phyloP scores from a whole-genome alignment of 2,888 invertebrate genomes.

The Microchrysa polita region DNA sequence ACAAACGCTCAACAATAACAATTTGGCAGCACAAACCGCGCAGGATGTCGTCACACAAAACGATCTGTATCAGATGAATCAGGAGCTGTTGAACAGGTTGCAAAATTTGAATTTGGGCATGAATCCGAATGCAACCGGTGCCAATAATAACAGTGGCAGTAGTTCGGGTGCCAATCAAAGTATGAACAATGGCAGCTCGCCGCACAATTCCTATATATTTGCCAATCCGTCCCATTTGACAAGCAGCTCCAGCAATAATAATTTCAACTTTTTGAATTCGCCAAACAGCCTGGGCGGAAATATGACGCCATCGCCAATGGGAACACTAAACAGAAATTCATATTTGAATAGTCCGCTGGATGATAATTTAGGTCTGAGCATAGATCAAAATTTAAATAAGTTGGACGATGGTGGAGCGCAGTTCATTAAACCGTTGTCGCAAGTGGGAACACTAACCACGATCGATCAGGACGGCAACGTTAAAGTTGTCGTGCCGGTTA shows the following conservation, averaged over 20 bases:
- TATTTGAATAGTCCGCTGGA: constrained; percentile 59
- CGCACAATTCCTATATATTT: constrained; percentile 62
- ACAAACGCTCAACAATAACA: constrained; percentile 61
- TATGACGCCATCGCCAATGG: constrained; percentile 62
- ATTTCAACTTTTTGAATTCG: constrained; percentile 60
- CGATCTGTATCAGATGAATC: constrained; percentile 64
- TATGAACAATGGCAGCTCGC: constrained; percentile 57
- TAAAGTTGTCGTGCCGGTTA: constrained; percentile 71
- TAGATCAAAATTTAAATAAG: constrained; percentile 65
- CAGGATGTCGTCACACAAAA: constrained; percentile 56
- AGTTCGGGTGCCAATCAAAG: constrained; percentile 30
- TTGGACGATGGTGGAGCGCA: constrained; percentile 66
- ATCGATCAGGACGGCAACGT: constrained; percentile 71
- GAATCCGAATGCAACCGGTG: constrained; percentile 51
- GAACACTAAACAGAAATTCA: constrained; percentile 62
- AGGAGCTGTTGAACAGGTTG: constrained; percentile 63
- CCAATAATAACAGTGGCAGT: constrained; percentile 49
- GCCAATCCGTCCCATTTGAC: constrained; percentile 61
- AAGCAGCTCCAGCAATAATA: constrained; percentile 55
- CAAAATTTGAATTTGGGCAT: constrained; percentile 61
- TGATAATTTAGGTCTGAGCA: constrained; percentile 59
- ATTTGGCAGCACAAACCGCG: constrained; percentile 54
- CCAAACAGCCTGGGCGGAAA: constrained; percentile 56
- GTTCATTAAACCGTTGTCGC: constrained; percentile 75
- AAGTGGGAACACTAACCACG: constrained; percentile 71